These are phyloP conservation scores for Mechanitis messenoides DNA, from an alignment of 2,888 invertebrate genomes.

Conservation along the genomic window DNA sequence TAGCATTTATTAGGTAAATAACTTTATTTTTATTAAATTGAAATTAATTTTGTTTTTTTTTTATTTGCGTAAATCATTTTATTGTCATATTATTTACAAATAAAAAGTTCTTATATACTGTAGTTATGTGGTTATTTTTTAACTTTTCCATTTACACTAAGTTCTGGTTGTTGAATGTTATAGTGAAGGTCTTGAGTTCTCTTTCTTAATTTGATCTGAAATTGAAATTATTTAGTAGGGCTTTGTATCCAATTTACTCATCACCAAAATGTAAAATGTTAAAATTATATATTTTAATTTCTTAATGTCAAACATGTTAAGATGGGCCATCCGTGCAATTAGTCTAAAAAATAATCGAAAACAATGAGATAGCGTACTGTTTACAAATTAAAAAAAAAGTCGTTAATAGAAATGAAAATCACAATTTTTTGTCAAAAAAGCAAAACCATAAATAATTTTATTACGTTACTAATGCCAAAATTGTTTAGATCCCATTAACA, in stretches of 20 bases:
- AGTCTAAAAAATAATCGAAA: too few species aligned
- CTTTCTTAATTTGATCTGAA: not conserved
- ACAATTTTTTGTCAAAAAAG: too few species aligned
- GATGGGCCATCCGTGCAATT: too few species aligned
- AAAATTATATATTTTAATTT: not conserved
- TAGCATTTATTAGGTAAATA: constrained; percentile 30
- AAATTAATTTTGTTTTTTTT: constrained; percentile 1
- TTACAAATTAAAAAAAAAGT: too few species aligned
- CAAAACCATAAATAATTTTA: too few species aligned
- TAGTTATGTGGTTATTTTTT: not conserved
- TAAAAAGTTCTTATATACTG: not conserved
- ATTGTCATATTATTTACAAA: not conserved
- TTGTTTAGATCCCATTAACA: too few species aligned
- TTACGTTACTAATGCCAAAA: too few species aligned
- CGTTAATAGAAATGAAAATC: too few species aligned
- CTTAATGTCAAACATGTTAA: too few species aligned
- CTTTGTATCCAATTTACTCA: too few species aligned
- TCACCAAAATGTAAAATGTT: too few species aligned
- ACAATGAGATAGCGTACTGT: too few species aligned
- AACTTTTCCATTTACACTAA: not conserved
- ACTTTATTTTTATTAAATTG: constrained; percentile 1
- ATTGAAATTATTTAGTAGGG: not conserved
- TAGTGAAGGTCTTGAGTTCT: not conserved
- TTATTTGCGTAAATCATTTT: not conserved
- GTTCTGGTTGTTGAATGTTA: not conserved